Conservation (phyloP, 2,888 invertebrate species). For the Temnothorax rugatulus region DNA sequence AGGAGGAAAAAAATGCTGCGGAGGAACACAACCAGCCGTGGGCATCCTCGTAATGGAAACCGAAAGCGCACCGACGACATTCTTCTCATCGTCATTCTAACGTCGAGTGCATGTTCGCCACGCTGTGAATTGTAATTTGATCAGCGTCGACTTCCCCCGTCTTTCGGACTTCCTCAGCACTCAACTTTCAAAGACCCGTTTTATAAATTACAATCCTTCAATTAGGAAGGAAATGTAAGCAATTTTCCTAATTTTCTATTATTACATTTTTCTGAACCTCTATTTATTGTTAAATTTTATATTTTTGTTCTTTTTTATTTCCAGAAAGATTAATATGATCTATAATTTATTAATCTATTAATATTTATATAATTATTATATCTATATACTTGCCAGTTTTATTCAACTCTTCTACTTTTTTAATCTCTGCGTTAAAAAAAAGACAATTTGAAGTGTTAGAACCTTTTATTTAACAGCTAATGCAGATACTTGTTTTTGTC, state of each 20-base stretch:
- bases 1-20: conserved; percentile 28
- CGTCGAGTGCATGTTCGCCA: conserved; percentile 22
- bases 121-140: conserved; percentile 45
- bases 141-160: conserved; percentile 14
- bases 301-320: not conserved
- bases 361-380: not conserved
- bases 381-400: not conserved
- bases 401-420: not conserved
- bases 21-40: conserved; percentile 9
- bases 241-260: conserved; percentile 2
- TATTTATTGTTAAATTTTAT: not conserved
- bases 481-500: not conserved
- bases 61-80: conserved; percentile 44
- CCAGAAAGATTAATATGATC: not conserved
- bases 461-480: not conserved
- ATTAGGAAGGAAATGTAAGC: conserved; percentile 2
- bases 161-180: not conserved
- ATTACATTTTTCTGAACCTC: not conserved
- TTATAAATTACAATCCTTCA: conserved; percentile 15
- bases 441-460: not conserved
- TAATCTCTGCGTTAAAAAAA: not conserved
- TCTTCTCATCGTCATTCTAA: conserved; percentile 45
- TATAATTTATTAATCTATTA: not conserved
- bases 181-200: conserved; percentile 38
- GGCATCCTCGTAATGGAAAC: conserved; percentile 46